These are phyloP conservation scores for Platichthys flesus DNA, from an alignment of 2,113 vertebrate genomes.

Conservation along the genomic window DNA sequence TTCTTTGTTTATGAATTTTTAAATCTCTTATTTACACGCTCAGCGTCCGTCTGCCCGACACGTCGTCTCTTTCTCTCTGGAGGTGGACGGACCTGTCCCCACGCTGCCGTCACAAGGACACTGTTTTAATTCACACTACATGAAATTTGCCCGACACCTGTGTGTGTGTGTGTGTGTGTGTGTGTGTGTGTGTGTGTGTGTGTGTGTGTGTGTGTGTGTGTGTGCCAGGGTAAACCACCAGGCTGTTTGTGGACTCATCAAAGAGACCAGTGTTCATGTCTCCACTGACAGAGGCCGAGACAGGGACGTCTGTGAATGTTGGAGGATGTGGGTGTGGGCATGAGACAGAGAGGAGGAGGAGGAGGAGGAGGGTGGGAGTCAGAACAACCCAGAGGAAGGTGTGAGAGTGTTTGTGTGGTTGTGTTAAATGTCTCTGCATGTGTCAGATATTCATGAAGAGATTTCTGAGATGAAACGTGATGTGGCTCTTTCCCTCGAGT, in stretches of 20 bases:
- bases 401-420: not conserved
- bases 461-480: not conserved
- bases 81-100: conserved; percentile 26
- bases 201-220: conserved; percentile 26
- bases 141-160: conserved; percentile 57
- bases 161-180: conserved; percentile 30
- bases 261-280: conserved; percentile 77
- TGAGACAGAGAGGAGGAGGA: conserved; percentile 17
- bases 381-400: conserved; percentile 3
- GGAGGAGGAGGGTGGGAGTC: conserved; percentile 11
- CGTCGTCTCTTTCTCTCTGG: conserved; percentile 16
- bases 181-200: conserved; percentile 32
- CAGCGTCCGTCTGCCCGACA: conserved; percentile 11
- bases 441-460: conserved; percentile 6
- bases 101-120: conserved; percentile 35
- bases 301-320: conserved; percentile 48
- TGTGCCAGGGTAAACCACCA: conserved; percentile 28
- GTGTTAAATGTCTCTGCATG: not conserved
- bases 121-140: conserved; percentile 60
- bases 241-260: conserved; percentile 74
- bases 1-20: not conserved
- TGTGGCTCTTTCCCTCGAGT: conserved; percentile 11
- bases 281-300: conserved; percentile 49
- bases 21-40: conserved; percentile 9
- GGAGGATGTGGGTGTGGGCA: conserved; percentile 30